Percentiles rank a stretch among this genome's conserved stretches.
These are phyloP conservation scores for Nebria ingens DNA, from an alignment of 1,140 invertebrate species.

Conservation along the genomic window DNA sequence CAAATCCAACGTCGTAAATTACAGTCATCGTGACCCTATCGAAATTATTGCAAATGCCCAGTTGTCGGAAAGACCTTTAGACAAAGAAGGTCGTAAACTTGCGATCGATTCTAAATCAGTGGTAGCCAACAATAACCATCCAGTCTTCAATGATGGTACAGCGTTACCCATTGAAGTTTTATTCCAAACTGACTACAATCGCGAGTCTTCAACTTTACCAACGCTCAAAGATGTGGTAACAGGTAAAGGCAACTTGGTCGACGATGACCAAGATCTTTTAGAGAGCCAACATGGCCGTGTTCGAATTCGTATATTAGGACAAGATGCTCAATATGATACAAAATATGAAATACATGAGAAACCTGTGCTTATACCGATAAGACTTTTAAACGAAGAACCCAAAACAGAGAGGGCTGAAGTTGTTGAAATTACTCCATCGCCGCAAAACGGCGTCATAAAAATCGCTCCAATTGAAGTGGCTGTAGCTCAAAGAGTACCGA, in stretches of 20 bases:
- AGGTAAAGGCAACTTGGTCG: background rate
- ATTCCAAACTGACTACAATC: slow-evolving; percentile 46
- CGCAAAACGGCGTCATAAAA: slow-evolving; percentile 24
- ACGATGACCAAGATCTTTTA: background rate
- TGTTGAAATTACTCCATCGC: slow-evolving; percentile 26
- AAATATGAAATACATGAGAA: slow-evolving; percentile 10
- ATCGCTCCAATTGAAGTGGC: slow-evolving; percentile 30
- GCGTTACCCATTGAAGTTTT: slow-evolving; percentile 51
- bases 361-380: slow-evolving; percentile 20
- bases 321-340: slow-evolving; percentile 2
- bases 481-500: slow-evolving; percentile 21
- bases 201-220: background rate
- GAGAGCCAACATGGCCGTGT: slow-evolving; percentile 23
- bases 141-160: slow-evolving; percentile 39
- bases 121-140: slow-evolving; percentile 1
- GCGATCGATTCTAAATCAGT: background rate
- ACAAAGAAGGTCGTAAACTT: background rate
- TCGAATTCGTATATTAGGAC: slow-evolving; percentile 24
- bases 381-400: slow-evolving; percentile 22
- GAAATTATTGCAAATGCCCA: background rate
- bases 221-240: background rate
- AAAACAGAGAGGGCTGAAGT: slow-evolving; percentile 27
- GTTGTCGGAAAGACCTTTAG: background rate
- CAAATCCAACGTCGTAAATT: slow-evolving; percentile 31
- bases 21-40: slow-evolving; percentile 28